A percentile compares a stretch with the other conserved stretches of the same genome.
Evolutionary conservation across 2,797 vertebrate genomes (phyloP).

Genomic region (Cyprinella venusta): DNA sequence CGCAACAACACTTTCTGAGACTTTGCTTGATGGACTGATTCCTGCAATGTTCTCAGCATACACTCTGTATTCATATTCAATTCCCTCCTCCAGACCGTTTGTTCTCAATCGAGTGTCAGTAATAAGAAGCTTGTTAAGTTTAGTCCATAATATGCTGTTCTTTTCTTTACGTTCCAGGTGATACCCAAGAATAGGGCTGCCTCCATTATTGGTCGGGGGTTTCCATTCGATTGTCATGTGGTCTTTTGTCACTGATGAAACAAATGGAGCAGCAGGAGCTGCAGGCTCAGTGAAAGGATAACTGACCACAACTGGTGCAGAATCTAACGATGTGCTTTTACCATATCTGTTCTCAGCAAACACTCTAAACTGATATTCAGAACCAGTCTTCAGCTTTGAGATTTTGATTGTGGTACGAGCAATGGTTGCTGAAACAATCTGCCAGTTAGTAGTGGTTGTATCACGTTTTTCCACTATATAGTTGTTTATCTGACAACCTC

Average conservation of each 20-base stretch:
- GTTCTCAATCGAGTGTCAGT: conserved; percentile 91
- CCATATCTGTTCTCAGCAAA: conserved; percentile 98
- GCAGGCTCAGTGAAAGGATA: conserved; percentile 91
- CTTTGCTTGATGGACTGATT: conserved; percentile 89
- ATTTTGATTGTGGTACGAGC: conserved; percentile 97
- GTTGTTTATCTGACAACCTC: conserved; percentile 97
- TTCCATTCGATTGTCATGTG: conserved; percentile 96
- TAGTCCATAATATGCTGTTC: conserved; percentile 96
- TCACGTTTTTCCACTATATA: conserved; percentile 98
- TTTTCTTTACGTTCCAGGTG: conserved; percentile 97
- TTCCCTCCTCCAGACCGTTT: conserved; percentile 93
- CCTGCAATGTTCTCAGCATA: conserved; percentile 98
- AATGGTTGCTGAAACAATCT: conserved; percentile 95
- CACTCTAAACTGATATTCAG: conserved; percentile 97
- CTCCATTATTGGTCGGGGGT: conserved; percentile 90
- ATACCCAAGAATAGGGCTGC: conserved; percentile 92
- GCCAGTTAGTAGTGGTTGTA: conserved; percentile 94
- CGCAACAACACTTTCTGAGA: conserved; percentile 89
- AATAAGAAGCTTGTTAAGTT: conserved; percentile 90
- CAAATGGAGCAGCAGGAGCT: conserved; percentile 86
- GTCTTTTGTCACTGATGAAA: conserved; percentile 89
- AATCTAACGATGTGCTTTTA: conserved; percentile 89
- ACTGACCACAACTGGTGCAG: conserved; percentile 85
- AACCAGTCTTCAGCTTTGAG: conserved; percentile 90
- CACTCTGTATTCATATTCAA: conserved; percentile 98